Percentiles rank a stretch among this genome's conserved stretches.
Evolutionary conservation across 2,113 vertebrate species (phyloP).

Genomic region (Speoplatyrhinus poulsoni): DNA sequence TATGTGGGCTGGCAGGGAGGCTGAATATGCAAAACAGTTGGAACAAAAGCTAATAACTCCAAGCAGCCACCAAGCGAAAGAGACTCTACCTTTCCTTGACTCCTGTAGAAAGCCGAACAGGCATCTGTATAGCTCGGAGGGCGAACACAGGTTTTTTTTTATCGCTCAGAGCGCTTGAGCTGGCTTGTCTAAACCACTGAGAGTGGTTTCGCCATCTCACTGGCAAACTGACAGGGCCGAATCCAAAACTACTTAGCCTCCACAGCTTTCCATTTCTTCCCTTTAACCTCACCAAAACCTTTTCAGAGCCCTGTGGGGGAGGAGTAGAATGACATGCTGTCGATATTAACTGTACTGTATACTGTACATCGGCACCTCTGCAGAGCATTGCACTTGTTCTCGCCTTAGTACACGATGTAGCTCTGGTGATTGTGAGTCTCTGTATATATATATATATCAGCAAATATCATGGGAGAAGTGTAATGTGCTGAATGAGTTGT

Average conservation of each 20-base stretch:
- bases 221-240: slow-evolving; percentile 15
- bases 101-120: slow-evolving; percentile 44
- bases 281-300: slow-evolving; percentile 15
- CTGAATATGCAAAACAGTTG: slow-evolving; percentile 79
- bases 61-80: slow-evolving; percentile 57
- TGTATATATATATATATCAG: not conserved
- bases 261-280: slow-evolving; percentile 13
- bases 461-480: not conserved
- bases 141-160: slow-evolving; percentile 43
- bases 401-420: not conserved
- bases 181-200: slow-evolving; percentile 22
- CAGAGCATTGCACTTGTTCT: not conserved
- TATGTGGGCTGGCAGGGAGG: slow-evolving; percentile 75
- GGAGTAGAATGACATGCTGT: not conserved
- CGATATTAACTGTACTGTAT: not conserved
- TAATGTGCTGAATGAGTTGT: not conserved
- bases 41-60: slow-evolving; percentile 76
- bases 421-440: not conserved
- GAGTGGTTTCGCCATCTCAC: slow-evolving; percentile 11
- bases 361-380: not conserved
- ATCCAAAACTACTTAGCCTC: slow-evolving; percentile 24
- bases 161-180: slow-evolving; percentile 33
- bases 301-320: not conserved
- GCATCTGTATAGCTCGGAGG: slow-evolving; percentile 34
- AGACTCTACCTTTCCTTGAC: slow-evolving; percentile 67